Evolutionary conservation across 1,140 invertebrate species (phyloP), one percentile per base, ranked within the genome.

Genomic region (Ceratina australensis): DNA sequence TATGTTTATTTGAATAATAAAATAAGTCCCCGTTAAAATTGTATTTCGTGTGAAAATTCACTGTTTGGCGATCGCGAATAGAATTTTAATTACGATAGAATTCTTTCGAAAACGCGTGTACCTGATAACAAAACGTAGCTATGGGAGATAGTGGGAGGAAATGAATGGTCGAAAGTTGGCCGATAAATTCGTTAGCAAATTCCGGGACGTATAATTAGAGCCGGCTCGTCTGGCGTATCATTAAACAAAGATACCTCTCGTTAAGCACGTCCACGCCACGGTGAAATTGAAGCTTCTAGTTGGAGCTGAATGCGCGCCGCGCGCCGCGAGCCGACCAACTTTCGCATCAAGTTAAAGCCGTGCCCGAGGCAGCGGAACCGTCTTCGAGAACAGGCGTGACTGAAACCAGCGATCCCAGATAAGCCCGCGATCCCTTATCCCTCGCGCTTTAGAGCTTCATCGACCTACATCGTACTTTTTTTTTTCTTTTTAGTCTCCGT

Each of bases 191-290:
- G 66, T 63, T 77, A 77, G 71, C 74, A 77, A 77, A 77, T 77
- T 77, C 61, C 54, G 20, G 28, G 33, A 20, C 52, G 54, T 71
- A 71, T 71, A 71, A 71, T 71, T 71, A 71, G 33, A 59, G 54
- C 42, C n/a, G 68, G 68, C 54, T 59, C 68, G 68, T 71, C 68
- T 71, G 68, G 66, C 57, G 47, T 77, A 77, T 77, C 67, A 77
- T 71, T 77, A 77, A 77, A 77, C 67, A 66, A 61, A 77, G 74
- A 71, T 77, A 77, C 74, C 74, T 77, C 74, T 71, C 74, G 74
- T 77, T 77, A 77, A 77, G 74, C 66, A 61, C 66, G 67, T 77
- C 74, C 74, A 77, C 57, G 67, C 74, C 66, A 77, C 57, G 67
- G 18, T 71, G 67, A 77, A 77, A 71, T 61, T 77, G 74, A 77